Conservation (phyloP, 2,888 invertebrate species). For the Trichacis sp. region DNA sequence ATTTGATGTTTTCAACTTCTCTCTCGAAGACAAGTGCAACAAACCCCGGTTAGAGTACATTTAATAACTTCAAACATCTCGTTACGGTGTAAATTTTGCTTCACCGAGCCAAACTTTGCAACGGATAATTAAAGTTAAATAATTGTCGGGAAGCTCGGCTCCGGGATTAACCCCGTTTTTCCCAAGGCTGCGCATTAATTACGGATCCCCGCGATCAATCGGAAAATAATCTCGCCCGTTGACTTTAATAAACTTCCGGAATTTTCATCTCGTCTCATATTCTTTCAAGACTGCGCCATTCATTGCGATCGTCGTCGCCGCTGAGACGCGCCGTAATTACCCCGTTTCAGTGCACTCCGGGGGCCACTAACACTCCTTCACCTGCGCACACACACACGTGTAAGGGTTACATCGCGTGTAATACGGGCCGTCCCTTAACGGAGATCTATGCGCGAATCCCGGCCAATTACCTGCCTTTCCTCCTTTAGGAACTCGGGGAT, state of each 20-base stretch:
- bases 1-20: no score
- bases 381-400: constrained; percentile 14
- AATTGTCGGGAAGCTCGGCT: not conserved
- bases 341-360: constrained; percentile 55
- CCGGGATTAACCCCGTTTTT: not conserved
- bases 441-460: constrained; percentile 50
- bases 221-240: not conserved
- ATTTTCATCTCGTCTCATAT: constrained; percentile 33
- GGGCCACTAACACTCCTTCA: constrained; percentile 43
- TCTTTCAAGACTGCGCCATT: constrained; percentile 40
- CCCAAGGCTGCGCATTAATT: not conserved
- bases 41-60: not conserved
- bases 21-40: no score
- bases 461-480: constrained; percentile 49
- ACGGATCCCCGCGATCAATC: not conserved
- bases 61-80: not conserved
- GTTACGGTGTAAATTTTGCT: not conserved
- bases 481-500: no score
- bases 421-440: constrained; percentile 44
- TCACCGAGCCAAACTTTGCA: not conserved
- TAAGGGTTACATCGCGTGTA: constrained; percentile 33
- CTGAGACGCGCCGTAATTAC: constrained; percentile 58
- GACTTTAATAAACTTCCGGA: constrained; percentile 6
- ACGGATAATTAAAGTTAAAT: not conserved
- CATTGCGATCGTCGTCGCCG: constrained; percentile 56